phyloP scores from a whole-genome alignment of 2,888 invertebrate genomes.

The Seira musarum region DNA sequence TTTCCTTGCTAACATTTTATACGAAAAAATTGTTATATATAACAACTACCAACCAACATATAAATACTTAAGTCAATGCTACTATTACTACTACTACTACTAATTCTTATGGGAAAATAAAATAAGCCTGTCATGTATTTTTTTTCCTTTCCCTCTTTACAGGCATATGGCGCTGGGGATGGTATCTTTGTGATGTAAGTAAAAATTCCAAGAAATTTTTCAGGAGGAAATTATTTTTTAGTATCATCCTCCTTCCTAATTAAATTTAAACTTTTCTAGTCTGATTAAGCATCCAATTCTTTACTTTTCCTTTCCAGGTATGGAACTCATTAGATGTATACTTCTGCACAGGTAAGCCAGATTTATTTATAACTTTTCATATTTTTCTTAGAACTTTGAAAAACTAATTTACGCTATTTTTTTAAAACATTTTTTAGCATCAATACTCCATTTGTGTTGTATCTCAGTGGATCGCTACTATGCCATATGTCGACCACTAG shows the following conservation, averaged over 20 bases:
- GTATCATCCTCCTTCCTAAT: conserved; percentile 75
- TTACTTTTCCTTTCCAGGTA: conserved; percentile 71
- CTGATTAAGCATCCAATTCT: conserved; percentile 78
- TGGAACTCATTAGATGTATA: conserved; percentile 98
- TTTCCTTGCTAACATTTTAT: not conserved
- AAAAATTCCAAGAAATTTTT: not conserved
- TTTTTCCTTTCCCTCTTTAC: no score
- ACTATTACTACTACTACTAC: no score
- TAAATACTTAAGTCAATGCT: no score
- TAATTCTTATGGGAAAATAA: no score
- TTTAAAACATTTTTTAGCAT: conserved; percentile 77
- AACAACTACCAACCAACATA: no score
- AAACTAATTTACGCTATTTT: not conserved
- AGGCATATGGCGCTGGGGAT: conserved; percentile 91
- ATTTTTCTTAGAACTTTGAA: not conserved
- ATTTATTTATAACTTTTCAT: not conserved
- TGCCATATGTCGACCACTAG: conserved; percentile 93
- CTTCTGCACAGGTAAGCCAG: conserved; percentile 79
- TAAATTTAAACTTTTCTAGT: conserved; percentile 87
- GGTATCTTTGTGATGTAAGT: conserved; percentile 86
- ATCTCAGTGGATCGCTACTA: conserved; percentile 83
- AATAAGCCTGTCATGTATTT: conserved; percentile 72
- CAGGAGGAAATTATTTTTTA: not conserved
- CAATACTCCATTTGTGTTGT: conserved; percentile 94
- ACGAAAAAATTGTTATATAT: no score